Evolutionary conservation across 1,140 invertebrate genomes (phyloP), one percentile per base, ranked within the genome.

Genomic region (Solen grandis): DNA sequence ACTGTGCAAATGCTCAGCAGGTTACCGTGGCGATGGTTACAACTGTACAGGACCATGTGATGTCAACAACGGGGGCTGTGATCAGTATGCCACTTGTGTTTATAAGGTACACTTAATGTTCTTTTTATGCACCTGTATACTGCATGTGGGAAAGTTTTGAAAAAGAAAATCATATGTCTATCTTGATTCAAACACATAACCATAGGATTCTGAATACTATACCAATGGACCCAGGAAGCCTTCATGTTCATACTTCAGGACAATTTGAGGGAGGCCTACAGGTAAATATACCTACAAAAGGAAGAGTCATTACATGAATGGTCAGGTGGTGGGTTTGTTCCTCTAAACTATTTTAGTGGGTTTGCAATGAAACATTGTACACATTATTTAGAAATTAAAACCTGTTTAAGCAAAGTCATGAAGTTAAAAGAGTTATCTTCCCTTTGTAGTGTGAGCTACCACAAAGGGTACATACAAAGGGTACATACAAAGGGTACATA

Each of bases 11-110:
- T 81, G 79, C 66, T 29, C 19, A 31, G 60, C 27, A 5, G 70
- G 79, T 52, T 81, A 50, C 22, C 2, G 35, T 1, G 63, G 60
- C 4, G 54, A 81, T 50, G 70, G 72, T 4, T 52, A 68, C 5
- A 74, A 66, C 62, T 81, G 79, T 25, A 66, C 35, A 36, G 70
- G 70, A 27, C 60, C 31, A 27, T 81, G 79, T 75, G 41, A 68
- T n/a, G 13, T 25, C 33, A 63, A 33, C 25, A 81, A 81, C 66
- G 79, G 79, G 22, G 70, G 70, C 38, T 81, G 79, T 29, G 63
- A 81, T 68, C 57, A 25, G 5, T 74, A 69, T 31, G 79, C 79
- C n/a, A 29, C 25, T 54, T 81, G 79, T 74, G 33, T 25, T 16
- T 74, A 41, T 72, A 62, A 2, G 33, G 69, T 81, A 57, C 46